Percentiles rank a stretch among this genome's conserved stretches.
phyloP scores from a whole-genome alignment of 2,888 invertebrate species.

The Auanema freiburgensis region DNA sequence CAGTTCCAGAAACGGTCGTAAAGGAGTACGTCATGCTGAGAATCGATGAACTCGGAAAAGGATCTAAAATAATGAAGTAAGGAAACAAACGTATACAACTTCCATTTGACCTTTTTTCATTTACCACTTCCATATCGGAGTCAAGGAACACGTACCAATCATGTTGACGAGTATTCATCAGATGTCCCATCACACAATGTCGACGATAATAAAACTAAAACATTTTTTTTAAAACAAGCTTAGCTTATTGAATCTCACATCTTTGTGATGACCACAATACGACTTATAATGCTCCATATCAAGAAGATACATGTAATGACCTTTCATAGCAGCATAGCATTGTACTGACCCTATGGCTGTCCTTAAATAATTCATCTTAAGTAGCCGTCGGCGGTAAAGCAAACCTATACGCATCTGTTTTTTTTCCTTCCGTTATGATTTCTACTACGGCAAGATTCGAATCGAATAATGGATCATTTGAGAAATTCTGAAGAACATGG shows the following conservation, averaged over 20 bases:
- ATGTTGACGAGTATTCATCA: constrained; percentile 23
- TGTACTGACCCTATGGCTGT: constrained; percentile 21
- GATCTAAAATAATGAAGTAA: constrained; percentile 10
- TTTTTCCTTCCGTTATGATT: constrained; percentile 15
- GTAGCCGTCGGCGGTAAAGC: neutral
- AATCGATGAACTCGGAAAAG: constrained; percentile 17
- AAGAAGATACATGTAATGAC: constrained; percentile 18
- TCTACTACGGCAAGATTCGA: constrained; percentile 18
- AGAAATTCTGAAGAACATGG: constrained; percentile 10
- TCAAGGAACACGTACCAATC: constrained; percentile 32
- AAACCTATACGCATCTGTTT: constrained; percentile 20
- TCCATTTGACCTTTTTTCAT: constrained; percentile 22
- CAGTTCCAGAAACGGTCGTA: constrained; percentile 38
- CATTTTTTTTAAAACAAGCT: constrained; percentile 1
- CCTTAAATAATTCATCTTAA: constrained; percentile 5
- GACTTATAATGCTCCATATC: constrained; percentile 10
- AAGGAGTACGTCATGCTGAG: constrained; percentile 23
- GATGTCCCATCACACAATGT: constrained; percentile 28
- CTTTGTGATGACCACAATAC: constrained; percentile 21
- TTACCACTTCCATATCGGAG: constrained; percentile 36
- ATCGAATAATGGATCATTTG: constrained; percentile 11
- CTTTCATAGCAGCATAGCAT: constrained; percentile 19
- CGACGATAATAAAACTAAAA: constrained; percentile 34
- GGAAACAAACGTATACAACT: too few relatives aligned
- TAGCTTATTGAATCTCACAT: too few relatives aligned